Evolutionary conservation across 2,888 invertebrate genomes (phyloP).

Genomic region (Caradrina clavipalpis): DNA sequence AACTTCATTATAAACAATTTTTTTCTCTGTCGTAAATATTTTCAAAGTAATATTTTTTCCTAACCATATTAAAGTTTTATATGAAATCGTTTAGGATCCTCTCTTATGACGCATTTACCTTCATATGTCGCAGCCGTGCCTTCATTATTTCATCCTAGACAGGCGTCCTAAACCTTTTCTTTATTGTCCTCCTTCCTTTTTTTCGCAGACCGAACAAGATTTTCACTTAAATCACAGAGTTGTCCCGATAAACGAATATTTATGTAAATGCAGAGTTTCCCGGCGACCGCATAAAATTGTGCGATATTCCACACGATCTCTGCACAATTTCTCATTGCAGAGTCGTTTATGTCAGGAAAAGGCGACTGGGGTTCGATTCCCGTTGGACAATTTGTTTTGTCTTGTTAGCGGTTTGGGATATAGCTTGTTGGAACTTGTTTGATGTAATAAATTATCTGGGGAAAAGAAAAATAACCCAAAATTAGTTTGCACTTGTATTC

Average conservation of each 20-base stretch:
- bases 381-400: constrained; percentile 59
- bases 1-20: background rate
- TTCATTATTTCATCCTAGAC: constrained; percentile 62
- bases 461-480: constrained; percentile 18
- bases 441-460: constrained; percentile 44
- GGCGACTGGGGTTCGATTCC: constrained; percentile 61
- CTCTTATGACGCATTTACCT: constrained; percentile 55
- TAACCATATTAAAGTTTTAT: constrained; percentile 38
- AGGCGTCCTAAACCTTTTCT: constrained; percentile 68
- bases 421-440: constrained; percentile 52
- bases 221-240: constrained; percentile 79
- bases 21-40: background rate
- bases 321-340: constrained; percentile 74
- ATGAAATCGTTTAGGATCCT: constrained; percentile 22
- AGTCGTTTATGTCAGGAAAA: constrained; percentile 67
- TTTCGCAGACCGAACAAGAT: constrained; percentile 74
- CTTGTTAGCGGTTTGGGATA: constrained; percentile 51
- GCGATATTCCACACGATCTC: constrained; percentile 72
- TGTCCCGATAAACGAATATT: constrained; percentile 84
- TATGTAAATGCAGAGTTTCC: constrained; percentile 81
- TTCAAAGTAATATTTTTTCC: background rate
- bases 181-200: constrained; percentile 72
- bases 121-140: constrained; percentile 56
- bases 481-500: constrained; percentile 29
- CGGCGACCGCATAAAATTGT: constrained; percentile 75